Conservation (phyloP, 2,113 vertebrate species). For the Pogona vitticeps region DNA sequence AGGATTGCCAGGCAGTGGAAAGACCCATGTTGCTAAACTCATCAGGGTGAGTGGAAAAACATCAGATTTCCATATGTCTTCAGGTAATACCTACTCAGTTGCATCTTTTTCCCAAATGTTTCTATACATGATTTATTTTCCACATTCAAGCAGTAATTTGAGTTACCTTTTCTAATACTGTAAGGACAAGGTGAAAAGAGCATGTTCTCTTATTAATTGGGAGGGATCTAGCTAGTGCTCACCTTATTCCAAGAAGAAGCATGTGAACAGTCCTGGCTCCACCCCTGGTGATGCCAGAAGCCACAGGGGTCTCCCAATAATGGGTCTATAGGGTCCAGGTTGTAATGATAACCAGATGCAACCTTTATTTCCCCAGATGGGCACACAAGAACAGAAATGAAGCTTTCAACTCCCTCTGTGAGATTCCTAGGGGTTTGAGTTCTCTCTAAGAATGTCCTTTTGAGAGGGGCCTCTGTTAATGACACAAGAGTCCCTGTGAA, state of each 20-base stretch:
- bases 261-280: no score
- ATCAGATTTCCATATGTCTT: neutral
- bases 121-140: neutral
- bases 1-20: slow-evolving; percentile 96
- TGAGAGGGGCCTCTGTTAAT: no score
- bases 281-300: no score
- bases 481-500: no score
- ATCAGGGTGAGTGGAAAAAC: slow-evolving; percentile 85
- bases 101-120: neutral
- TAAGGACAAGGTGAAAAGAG: neutral
- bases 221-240: neutral
- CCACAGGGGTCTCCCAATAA: no score
- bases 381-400: no score
- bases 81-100: neutral
- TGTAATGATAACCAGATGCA: no score
- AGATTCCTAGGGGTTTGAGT: no score
- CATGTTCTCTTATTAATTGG: neutral
- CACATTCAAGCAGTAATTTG: neutral
- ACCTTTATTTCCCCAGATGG: no score
- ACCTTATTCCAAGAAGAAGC: neutral
- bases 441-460: no score
- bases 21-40: slow-evolving; percentile 98
- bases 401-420: no score
- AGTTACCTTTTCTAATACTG: neutral
- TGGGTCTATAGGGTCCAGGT: no score